phyloP scores from a whole-genome alignment of 2,888 invertebrate genomes.

The Diarsia brunnea region DNA sequence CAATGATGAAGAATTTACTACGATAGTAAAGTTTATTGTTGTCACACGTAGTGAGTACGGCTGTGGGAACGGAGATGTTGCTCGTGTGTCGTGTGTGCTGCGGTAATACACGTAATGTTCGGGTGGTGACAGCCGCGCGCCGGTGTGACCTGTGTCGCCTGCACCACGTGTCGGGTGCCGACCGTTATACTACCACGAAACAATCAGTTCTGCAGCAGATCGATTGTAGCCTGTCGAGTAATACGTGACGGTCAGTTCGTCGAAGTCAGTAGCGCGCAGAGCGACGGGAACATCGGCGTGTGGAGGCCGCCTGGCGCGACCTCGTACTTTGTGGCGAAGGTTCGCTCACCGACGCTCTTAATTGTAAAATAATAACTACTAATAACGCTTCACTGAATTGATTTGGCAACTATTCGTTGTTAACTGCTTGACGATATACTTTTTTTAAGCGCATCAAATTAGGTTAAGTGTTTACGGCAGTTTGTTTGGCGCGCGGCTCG shows the following conservation, averaged over 20 bases:
- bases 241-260: background rate
- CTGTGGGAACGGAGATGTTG: slow-evolving; percentile 21
- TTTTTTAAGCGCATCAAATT: slow-evolving; percentile 18
- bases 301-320: slow-evolving; percentile 26
- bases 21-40: slow-evolving; percentile 21
- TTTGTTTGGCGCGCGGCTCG: slow-evolving; percentile 4
- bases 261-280: background rate
- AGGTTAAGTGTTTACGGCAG: slow-evolving; percentile 20
- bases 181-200: background rate
- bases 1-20: slow-evolving; percentile 44
- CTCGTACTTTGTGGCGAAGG: slow-evolving; percentile 28
- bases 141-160: background rate
- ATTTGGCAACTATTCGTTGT: slow-evolving; percentile 18
- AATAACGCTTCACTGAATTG: slow-evolving; percentile 34
- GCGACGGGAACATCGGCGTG: background rate
- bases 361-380: slow-evolving; percentile 47
- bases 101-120: background rate
- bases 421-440: background rate
- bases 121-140: background rate
- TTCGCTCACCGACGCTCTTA: slow-evolving; percentile 11
- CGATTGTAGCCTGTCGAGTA: background rate
- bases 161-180: background rate
- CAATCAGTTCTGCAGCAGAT: background rate
- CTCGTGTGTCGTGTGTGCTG: background rate
- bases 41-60: slow-evolving; percentile 9